These are phyloP conservation scores for Lutraria lutraria DNA, from an alignment of 2,888 invertebrate species.

Conservation along the genomic window DNA sequence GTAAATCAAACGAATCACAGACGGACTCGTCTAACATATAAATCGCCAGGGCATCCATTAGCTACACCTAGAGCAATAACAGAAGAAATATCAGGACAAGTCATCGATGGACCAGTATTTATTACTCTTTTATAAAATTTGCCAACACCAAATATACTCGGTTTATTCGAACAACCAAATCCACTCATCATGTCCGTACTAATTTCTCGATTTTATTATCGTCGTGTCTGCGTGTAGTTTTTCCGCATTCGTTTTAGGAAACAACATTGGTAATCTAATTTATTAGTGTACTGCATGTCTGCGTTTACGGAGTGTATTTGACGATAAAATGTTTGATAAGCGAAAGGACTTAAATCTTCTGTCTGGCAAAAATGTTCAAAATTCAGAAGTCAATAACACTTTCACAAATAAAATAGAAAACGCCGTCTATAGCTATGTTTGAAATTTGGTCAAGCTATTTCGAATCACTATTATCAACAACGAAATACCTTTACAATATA, in stretches of 20 bases:
- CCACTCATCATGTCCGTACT: not conserved
- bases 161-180: not conserved
- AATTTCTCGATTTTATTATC: not conserved
- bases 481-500: too few species aligned
- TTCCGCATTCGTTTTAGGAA: constrained; percentile 1
- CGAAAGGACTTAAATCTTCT: not conserved
- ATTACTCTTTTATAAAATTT: constrained; percentile 9
- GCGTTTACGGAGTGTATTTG: not conserved
- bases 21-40: not conserved
- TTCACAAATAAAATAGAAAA: not conserved
- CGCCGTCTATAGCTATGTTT: not conserved
- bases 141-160: not conserved
- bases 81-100: not conserved
- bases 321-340: not conserved
- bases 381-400: not conserved
- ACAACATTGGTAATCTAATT: not conserved
- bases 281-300: not conserved
- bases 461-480: not conserved
- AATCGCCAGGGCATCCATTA: constrained; percentile 10
- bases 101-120: constrained; percentile 17
- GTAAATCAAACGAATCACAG: constrained; percentile 1
- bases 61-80: not conserved
- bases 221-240: not conserved
- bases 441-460: not conserved
- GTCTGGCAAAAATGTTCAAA: not conserved